A percentile compares a stretch with the other conserved stretches of the same genome.
Conservation (phyloP, 2,888 invertebrate species). For the Branchipolynoe longqiensis region DNA sequence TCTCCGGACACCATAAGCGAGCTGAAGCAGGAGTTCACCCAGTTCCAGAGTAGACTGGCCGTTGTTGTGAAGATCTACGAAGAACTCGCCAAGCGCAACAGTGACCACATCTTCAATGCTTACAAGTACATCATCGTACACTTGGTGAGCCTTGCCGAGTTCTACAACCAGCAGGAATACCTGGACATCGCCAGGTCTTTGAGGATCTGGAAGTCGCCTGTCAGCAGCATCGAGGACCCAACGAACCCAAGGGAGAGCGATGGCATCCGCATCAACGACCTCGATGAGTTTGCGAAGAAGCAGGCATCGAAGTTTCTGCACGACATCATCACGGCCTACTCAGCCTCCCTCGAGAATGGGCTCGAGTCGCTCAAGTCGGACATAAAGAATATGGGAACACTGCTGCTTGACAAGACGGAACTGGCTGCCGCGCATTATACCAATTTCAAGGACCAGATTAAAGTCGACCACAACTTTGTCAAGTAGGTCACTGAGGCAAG, state of each 20-base stretch:
- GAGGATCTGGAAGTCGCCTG: slow-evolving; percentile 24
- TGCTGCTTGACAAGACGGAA: not conserved
- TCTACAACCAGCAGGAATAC: not conserved
- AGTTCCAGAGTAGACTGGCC: not conserved
- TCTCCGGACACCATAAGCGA: not conserved
- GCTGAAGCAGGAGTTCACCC: not conserved
- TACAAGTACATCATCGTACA: not conserved
- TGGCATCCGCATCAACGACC: slow-evolving; percentile 8
- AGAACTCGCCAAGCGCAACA: not conserved
- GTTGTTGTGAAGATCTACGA: not conserved
- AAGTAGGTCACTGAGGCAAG: not conserved
- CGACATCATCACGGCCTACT: not conserved
- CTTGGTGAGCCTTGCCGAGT: not conserved
- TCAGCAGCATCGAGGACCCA: slow-evolving; percentile 21
- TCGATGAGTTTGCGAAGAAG: not conserved
- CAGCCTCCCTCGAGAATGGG: not conserved
- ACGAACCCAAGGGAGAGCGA: slow-evolving; percentile 35
- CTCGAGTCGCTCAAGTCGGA: not conserved
- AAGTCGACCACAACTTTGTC: slow-evolving; percentile 9
- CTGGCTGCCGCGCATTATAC: not conserved
- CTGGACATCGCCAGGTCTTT: not conserved
- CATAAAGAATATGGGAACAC: not conserved
- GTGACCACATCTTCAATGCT: not conserved
- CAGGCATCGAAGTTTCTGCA: not conserved
- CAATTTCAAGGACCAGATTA: not conserved